A percentile compares a stretch with the other conserved stretches of the same genome.
Conservation (phyloP, 2,888 invertebrate species). For the Callyntrura sp. region DNA sequence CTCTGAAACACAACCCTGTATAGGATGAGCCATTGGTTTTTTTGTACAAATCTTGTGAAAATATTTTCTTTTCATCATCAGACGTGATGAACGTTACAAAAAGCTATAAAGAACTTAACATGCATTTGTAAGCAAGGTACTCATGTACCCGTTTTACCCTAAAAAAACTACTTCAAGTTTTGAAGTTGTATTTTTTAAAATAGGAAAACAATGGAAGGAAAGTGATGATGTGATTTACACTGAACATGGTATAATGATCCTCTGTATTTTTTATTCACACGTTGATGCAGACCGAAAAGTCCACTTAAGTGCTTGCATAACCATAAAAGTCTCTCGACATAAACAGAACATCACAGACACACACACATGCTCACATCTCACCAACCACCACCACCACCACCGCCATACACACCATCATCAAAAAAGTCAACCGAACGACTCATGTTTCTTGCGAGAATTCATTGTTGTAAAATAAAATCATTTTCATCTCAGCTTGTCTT, state of each 20-base stretch:
- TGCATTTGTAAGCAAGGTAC: slow-evolving; percentile 23
- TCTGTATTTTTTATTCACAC: slow-evolving; percentile 52
- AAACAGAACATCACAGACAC: slow-evolving; percentile 43
- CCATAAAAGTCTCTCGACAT: slow-evolving; percentile 53
- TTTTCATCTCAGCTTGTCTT: slow-evolving; percentile 45
- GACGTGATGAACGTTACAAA: background rate
- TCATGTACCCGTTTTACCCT: background rate
- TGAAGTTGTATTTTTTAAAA: no score
- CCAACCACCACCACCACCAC: background rate
- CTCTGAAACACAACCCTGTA: no score
- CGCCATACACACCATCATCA: slow-evolving; percentile 1
- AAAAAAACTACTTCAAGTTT: slow-evolving; percentile 26
- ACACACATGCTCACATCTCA: no score
- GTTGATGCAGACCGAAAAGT: slow-evolving; percentile 47
- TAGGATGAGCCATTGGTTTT: no score
- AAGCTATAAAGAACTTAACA: slow-evolving; percentile 15
- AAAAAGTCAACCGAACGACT: background rate
- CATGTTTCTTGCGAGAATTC: background rate
- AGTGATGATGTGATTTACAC: slow-evolving; percentile 58
- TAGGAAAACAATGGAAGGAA: slow-evolving; percentile 38
- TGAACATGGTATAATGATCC: slow-evolving; percentile 41
- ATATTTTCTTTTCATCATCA: background rate
- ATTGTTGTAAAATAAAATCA: slow-evolving; percentile 34
- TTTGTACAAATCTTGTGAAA: slow-evolving; percentile 10
- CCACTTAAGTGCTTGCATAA: slow-evolving; percentile 25